Percentiles rank a stretch among this genome's conserved stretches.
Evolutionary conservation across 2,113 vertebrate species (phyloP).

Genomic region (Siniperca knerii): DNA sequence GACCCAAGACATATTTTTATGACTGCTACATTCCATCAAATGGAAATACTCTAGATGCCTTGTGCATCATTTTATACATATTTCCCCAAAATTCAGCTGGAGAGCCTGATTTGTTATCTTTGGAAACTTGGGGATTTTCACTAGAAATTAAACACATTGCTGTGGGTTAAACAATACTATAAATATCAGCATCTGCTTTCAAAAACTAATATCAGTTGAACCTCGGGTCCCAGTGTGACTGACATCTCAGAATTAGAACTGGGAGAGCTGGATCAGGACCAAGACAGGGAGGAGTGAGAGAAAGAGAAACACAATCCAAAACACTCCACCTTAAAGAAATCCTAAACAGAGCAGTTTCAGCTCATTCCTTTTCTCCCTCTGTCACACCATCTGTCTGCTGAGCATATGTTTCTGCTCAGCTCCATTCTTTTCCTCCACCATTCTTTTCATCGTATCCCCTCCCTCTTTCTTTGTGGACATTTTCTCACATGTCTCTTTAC

Average conservation of each 20-base stretch:
- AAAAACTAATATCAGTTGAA: slow-evolving; percentile 3
- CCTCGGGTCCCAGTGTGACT: not conserved
- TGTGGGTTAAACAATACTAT: slow-evolving; percentile 5
- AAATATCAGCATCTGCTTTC: slow-evolving; percentile 9
- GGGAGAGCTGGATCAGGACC: slow-evolving; percentile 16
- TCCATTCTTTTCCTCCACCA: not conserved
- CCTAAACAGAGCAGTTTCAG: not conserved
- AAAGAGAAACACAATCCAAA: slow-evolving; percentile 27
- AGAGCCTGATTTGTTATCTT: not conserved
- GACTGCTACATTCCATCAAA: not conserved
- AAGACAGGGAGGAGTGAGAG: slow-evolving; percentile 25
- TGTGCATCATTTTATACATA: not conserved
- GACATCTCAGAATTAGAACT: slow-evolving; percentile 20
- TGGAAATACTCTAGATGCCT: not conserved
- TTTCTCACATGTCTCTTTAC: not conserved
- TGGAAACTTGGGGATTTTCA: not conserved
- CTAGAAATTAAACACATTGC: not conserved
- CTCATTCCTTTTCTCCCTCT: slow-evolving; percentile 1
- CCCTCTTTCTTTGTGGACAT: not conserved
- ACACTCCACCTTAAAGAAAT: slow-evolving; percentile 41
- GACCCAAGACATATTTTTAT: not conserved
- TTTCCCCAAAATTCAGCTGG: not conserved
- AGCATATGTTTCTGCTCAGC: slow-evolving; percentile 46
- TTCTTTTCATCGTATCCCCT: not conserved
- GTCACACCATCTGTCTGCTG: slow-evolving; percentile 23